Conservation (phyloP, 1,140 invertebrate genomes). For the Cepaea nemoralis region DNA sequence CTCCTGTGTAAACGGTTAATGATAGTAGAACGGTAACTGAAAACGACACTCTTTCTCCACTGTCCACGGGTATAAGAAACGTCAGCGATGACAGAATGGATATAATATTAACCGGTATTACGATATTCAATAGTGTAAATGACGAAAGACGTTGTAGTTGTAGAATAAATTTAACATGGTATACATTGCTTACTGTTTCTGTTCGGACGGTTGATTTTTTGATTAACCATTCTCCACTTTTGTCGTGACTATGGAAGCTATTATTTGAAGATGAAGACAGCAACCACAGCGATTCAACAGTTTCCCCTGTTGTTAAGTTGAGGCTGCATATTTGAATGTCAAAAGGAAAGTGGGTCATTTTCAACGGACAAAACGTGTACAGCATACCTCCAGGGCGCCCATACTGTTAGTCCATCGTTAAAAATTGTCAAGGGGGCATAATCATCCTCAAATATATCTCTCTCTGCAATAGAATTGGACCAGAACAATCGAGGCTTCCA, state of each 20-base stretch:
- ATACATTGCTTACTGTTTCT: background rate
- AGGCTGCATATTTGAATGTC: background rate
- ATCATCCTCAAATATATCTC: slow-evolving; percentile 10
- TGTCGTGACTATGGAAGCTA: background rate
- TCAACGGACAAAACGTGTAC: background rate
- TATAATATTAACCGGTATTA: slow-evolving; percentile 76
- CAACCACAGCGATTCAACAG: background rate
- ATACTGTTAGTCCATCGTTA: background rate
- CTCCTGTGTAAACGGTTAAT: slow-evolving; percentile 75
- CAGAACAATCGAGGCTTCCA: background rate
- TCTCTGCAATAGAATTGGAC: background rate
- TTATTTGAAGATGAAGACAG: background rate
- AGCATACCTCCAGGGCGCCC: slow-evolving; percentile 12
- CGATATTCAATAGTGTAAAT: slow-evolving; percentile 74
- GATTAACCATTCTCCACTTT: background rate
- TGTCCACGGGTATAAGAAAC: slow-evolving; percentile 75
- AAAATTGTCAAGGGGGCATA: background rate
- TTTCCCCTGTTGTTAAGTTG: background rate
- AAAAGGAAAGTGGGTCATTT: slow-evolving; percentile 8
- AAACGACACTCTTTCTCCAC: slow-evolving; percentile 75
- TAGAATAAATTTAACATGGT: background rate
- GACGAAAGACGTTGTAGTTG: slow-evolving; percentile 42
- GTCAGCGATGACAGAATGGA: slow-evolving; percentile 74
- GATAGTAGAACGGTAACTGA: slow-evolving; percentile 75
- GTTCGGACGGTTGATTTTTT: background rate